Conservation (phyloP, 2,797 vertebrate genomes). For the Sebastes matsubarae region DNA sequence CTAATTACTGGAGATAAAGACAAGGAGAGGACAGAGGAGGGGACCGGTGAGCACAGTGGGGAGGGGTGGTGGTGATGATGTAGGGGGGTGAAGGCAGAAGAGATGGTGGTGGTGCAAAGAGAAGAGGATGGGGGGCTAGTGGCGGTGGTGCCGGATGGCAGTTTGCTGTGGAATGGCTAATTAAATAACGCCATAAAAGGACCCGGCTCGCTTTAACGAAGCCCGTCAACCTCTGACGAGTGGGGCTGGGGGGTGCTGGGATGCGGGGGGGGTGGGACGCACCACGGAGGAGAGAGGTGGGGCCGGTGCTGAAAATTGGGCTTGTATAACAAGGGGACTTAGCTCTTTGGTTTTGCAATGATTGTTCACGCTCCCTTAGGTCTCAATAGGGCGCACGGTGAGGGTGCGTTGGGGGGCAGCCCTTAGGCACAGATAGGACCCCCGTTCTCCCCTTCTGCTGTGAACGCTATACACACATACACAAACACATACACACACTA, state of each 20-base stretch:
- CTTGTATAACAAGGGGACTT: constrained; percentile 86
- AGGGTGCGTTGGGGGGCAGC: constrained; percentile 75
- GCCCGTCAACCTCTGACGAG: constrained; percentile 73
- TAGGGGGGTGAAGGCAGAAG: constrained; percentile 15
- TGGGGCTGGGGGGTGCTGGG: constrained; percentile 40
- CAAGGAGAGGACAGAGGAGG: constrained; percentile 57
- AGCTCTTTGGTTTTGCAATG: constrained; percentile 82
- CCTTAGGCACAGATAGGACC: constrained; percentile 77
- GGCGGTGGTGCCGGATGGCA: constrained; percentile 64
- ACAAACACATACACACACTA: constrained; percentile 62
- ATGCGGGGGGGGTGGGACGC: constrained; percentile 50
- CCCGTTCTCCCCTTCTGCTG: constrained; percentile 66
- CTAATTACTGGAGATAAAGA: constrained; percentile 78
- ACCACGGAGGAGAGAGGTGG: constrained; percentile 66
- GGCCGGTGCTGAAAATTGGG: constrained; percentile 78
- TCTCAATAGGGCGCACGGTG: constrained; percentile 82
- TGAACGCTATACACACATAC: constrained; percentile 66
- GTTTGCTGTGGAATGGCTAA: constrained; percentile 82
- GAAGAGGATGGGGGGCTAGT: constrained; percentile 3
- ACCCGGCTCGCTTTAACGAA: constrained; percentile 80
- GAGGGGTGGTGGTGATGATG: constrained; percentile 35
- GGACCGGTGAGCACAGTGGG: constrained; percentile 38
- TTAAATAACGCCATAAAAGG: constrained; percentile 82
- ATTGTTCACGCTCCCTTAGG: constrained; percentile 86
- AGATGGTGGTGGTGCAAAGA: constrained; percentile 22